Evolutionary conservation across 2,113 vertebrate species (phyloP).

Genomic region (Brachyhypopomus occidentalis): DNA sequence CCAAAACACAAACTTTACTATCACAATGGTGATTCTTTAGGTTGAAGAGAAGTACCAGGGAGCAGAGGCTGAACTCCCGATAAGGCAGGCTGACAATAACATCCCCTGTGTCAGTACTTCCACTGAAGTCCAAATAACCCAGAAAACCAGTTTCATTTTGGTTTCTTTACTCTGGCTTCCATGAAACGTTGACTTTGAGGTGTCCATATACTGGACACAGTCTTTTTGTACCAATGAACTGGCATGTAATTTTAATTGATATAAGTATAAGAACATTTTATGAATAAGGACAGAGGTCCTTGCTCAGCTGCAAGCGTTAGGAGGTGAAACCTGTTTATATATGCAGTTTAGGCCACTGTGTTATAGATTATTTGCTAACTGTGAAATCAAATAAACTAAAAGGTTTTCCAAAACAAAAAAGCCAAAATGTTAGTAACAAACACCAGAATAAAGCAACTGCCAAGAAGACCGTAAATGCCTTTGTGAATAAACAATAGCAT

Average conservation of each 20-base stretch:
- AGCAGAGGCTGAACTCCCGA: neutral
- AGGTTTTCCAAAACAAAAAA: neutral
- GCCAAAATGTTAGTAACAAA: neutral
- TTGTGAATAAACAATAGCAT: neutral
- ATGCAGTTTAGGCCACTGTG: no score
- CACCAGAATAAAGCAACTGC: neutral
- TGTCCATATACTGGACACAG: neutral
- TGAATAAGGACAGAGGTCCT: no score
- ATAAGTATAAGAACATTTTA: no score
- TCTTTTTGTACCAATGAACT: neutral
- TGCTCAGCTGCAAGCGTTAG: no score
- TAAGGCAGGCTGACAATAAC: neutral
- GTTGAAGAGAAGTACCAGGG: slow-evolving; percentile 3
- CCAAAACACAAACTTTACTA: slow-evolving; percentile 32
- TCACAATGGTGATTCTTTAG: slow-evolving; percentile 27
- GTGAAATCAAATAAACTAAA: slow-evolving; percentile 9
- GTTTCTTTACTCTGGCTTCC: neutral
- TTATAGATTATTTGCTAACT: neutral
- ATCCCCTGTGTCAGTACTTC: neutral
- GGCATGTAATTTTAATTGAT: no score
- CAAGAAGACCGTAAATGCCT: neutral
- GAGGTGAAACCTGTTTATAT: no score
- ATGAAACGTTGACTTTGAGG: neutral
- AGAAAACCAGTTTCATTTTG: neutral
- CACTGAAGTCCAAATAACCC: neutral